A percentile compares a stretch with the other conserved stretches of the same genome.
Evolutionary conservation across 2,113 vertebrate species (phyloP).

Genomic region (Amblyornis subalaris): DNA sequence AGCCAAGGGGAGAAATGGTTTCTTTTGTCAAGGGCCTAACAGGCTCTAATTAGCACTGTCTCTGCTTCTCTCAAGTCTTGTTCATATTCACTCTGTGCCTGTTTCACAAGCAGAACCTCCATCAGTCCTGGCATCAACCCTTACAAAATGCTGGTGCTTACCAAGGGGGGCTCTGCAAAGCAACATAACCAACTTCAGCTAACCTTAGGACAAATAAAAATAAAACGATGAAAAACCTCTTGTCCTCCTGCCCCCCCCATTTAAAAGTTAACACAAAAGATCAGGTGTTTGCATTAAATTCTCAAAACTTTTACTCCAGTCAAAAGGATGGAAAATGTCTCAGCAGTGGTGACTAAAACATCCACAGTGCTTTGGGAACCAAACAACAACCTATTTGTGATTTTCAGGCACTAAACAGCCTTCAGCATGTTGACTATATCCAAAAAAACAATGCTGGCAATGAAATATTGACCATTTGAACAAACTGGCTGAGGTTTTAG

Average conservation of each 20-base stretch:
- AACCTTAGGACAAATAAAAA: not conserved
- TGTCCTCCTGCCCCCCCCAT: not conserved
- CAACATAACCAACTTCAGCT: not conserved
- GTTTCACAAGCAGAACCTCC: not conserved
- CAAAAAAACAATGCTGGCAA: not conserved
- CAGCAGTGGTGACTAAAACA: not conserved
- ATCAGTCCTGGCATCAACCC: not conserved
- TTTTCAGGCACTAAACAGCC: not conserved
- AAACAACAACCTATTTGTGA: not conserved
- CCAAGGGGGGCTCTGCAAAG: not conserved
- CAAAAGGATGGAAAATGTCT: not conserved
- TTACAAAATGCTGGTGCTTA: not conserved
- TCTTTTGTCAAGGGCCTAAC: not conserved
- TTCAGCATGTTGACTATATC: not conserved
- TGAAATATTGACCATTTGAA: not conserved
- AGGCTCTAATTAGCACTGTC: not conserved
- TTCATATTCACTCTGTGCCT: not conserved
- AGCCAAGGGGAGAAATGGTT: not conserved
- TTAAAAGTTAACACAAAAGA: not conserved
- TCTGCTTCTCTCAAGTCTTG: not conserved
- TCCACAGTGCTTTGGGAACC: not conserved
- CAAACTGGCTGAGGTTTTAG: not conserved
- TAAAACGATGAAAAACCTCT: not conserved
- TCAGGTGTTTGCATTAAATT: not conserved
- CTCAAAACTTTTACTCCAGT: not conserved